phyloP scores from a whole-genome alignment of 2,888 invertebrate species.

The Tridacna crocea region DNA sequence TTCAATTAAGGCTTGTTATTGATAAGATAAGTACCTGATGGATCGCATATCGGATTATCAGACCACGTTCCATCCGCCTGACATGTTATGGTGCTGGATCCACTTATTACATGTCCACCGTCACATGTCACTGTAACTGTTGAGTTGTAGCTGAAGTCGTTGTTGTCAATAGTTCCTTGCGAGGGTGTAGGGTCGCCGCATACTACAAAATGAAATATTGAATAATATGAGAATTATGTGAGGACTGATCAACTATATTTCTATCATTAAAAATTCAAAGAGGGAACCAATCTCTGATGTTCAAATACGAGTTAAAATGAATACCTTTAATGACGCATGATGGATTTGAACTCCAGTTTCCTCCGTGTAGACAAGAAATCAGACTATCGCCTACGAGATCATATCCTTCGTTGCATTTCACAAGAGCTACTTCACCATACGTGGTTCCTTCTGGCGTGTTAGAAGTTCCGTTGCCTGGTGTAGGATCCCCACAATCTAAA shows the following conservation, averaged over 20 bases:
- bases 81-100: constrained; percentile 1
- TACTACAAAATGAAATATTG: constrained; percentile 21
- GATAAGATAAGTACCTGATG: neutral
- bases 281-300: too few species aligned
- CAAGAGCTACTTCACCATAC: constrained; percentile 13
- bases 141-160: neutral
- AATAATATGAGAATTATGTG: too few species aligned
- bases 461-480: neutral
- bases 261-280: too few species aligned
- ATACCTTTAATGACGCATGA: constrained; percentile 1
- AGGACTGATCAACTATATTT: too few species aligned
- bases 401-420: constrained; percentile 27
- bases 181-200: constrained; percentile 34
- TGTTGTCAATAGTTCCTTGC: neutral
- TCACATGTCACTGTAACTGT: constrained; percentile 11
- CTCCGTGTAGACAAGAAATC: neutral
- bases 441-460: constrained; percentile 14
- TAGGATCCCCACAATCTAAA: constrained; percentile 5
- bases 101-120: constrained; percentile 3
- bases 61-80: constrained; percentile 10
- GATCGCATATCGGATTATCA: constrained; percentile 11
- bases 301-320: too few species aligned
- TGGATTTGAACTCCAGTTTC: neutral
- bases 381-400: neutral
- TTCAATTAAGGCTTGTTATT: too few species aligned